Evolutionary conservation across 35 echinoderm and acorn worm genomes (phyloP), one percentile per base, ranked within the genome.

Genomic region (Lytechinus variegatus): DNA sequence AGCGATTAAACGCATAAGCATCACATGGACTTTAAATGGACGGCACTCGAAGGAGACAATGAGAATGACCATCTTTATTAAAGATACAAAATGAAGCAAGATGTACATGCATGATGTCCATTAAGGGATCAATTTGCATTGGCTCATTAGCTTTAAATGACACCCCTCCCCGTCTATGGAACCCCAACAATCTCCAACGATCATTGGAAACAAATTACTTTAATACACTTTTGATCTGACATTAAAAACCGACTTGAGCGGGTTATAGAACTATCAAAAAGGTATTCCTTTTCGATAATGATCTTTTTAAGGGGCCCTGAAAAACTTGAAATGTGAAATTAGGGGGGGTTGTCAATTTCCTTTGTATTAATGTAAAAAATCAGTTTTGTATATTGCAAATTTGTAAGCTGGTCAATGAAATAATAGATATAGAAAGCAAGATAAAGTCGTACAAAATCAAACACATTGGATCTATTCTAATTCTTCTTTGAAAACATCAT

Each of bases 21-120:
- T n/a, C 24, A 79, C 66, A 79, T 79, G 19, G 66, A 79, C 66
- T 79, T 24, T 24, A 79, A 24, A 79, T 79, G 19, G 19, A 79
- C 19, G n/a, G 66, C 66, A 79, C 66, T 24, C 19, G 66, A 79
- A 79, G 33, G 66, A 79, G 66, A 79, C 66, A 79, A 79, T 79
- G 21, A 24, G 8, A 79, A 79, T 79, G 66, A 79, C 66, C 66
- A 79, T 24, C 66, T 24, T 79, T 79, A 79, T n/a, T 79, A 79
- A 79, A 24, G n/a, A 24, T 16, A 19, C 66, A 79, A 79, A 79
- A 79, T 79, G 66, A 79, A n/a, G 66, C 66, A 79, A 79, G 66
- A 79, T n/a, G 66, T 79, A n/a, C n/a, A 79, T 79, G 66, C 66
- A 79, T 79, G 66, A 79, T 79, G 66, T 79, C 66, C 66, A 79